Conservation (phyloP, 64 coral and sea anemone genomes). For the Actinia equina region DNA sequence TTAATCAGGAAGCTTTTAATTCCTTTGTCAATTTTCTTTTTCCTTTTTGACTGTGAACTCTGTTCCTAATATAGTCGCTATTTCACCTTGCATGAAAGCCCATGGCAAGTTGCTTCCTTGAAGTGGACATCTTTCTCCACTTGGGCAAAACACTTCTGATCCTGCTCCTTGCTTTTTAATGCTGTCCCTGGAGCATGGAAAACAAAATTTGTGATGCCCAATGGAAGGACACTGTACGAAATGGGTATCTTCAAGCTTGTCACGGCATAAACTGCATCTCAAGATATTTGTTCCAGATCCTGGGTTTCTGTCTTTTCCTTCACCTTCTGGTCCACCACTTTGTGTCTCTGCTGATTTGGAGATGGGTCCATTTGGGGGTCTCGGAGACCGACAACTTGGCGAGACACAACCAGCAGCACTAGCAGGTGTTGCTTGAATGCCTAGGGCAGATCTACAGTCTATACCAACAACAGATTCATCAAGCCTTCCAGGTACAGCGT, state of each 20-base stretch:
- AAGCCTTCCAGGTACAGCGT: constrained; percentile 41
- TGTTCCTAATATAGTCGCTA: constrained; percentile 92
- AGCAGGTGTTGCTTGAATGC: background rate
- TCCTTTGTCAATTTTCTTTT: constrained; percentile 54
- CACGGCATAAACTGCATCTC: constrained; percentile 84
- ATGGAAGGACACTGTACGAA: constrained; percentile 99
- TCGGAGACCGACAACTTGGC: constrained; percentile 49
- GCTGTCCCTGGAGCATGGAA: constrained; percentile 95
- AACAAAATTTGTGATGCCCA: constrained; percentile 95
- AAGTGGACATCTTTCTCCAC: constrained; percentile 88
- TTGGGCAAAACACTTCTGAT: constrained; percentile 97
- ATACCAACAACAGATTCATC: constrained; percentile 48
- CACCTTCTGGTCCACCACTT: constrained; percentile 53
- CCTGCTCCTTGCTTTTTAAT: constrained; percentile 92
- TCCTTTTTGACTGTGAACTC: constrained; percentile 86
- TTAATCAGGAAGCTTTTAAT: background rate
- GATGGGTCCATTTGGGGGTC: constrained; percentile 50
- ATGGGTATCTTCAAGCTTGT: constrained; percentile 94
- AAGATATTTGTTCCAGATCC: constrained; percentile 42
- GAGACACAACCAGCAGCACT: constrained; percentile 9
- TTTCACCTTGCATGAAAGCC: constrained; percentile 99
- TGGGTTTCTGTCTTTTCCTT: constrained; percentile 64
- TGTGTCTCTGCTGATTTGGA: constrained; percentile 67
- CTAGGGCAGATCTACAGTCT: constrained; percentile 22
- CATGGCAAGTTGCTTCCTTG: constrained; percentile 97